Evolutionary conservation across 2,797 vertebrate genomes (phyloP), one percentile per base, ranked within the genome.

Genomic region (Enteromius argenteus): DNA sequence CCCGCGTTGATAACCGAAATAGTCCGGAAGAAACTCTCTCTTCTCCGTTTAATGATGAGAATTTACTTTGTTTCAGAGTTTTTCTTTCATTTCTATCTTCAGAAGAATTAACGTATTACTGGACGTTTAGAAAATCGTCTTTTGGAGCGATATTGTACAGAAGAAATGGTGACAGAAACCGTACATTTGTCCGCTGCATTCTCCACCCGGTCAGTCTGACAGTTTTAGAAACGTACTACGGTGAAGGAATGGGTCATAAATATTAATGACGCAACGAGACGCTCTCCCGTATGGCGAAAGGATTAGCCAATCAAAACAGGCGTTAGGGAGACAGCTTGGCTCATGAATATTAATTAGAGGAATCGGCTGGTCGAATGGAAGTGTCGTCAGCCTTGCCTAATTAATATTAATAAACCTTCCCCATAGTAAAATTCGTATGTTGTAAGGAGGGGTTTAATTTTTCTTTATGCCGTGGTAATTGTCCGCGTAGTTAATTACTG

Each of bases 391-490:
- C 23, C n/a, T n/a, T 58, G 13, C 10, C 6, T 21, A 15, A 11
- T 58, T 44, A 42, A 58, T 42, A 44, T 81, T 72, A 37, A 72
- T 72, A 30, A 72, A 44, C 23, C 44, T 80, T 80, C 14, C 11
- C 49, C 15, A 56, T 83, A 83, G 81, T 83, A 42, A 17, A 73
- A 58, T 51, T 79, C n/a, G n/a, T 32, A 49, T 27, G 67, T 53
- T 60, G 32, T 30, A 87, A 86, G 85, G 85, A 79, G 84, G 81
- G 39, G 83, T 81, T 81, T 87, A 2, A 35, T 73, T 46, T 37
- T 60, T 75, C 51, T 78, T 49, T 86, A 86, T 83, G 80, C 85
- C 75, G 80, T 73, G 81, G 30, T 32, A 85, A 81, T 27, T 46
- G 9, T 49, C 37, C 21, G 17, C 11, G 23, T 8, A 15, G 30